Evolutionary conservation across 2,113 vertebrate genomes (phyloP).

Genomic region (Oxyura jamaicensis): DNA sequence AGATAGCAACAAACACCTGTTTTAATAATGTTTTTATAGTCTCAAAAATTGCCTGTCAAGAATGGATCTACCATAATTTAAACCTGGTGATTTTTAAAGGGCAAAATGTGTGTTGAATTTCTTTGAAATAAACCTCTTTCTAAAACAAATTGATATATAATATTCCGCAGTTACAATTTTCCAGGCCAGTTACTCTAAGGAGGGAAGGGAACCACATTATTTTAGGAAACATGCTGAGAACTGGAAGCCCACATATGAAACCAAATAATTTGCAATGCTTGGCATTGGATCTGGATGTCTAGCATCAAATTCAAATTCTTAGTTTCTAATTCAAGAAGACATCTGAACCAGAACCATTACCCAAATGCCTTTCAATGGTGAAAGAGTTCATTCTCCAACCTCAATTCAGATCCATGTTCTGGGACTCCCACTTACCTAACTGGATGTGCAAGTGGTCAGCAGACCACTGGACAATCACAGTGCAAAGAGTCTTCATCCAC

Average conservation of each 20-base stretch:
- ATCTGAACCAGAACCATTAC: background rate
- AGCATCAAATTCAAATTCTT: background rate
- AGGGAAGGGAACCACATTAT: background rate
- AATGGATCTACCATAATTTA: background rate
- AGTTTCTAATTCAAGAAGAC: background rate
- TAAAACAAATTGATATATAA: background rate
- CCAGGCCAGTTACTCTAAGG: background rate
- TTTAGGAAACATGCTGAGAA: background rate
- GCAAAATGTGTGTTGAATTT: background rate
- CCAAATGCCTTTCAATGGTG: background rate
- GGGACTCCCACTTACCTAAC: background rate
- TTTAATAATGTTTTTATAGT: background rate
- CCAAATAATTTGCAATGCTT: background rate
- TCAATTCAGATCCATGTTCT: background rate
- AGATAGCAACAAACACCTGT: background rate
- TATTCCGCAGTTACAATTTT: background rate
- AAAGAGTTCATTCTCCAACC: background rate
- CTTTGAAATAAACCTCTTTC: background rate
- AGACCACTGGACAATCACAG: background rate
- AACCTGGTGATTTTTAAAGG: background rate
- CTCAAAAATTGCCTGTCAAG: background rate
- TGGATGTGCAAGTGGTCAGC: no score
- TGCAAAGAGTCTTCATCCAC: background rate
- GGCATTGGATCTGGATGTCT: background rate
- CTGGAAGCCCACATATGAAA: background rate